A percentile compares a stretch with the other conserved stretches of the same genome.
These are phyloP conservation scores for Varecia variegata DNA, from an alignment of 2,797 vertebrate genomes.

Conservation along the genomic window DNA sequence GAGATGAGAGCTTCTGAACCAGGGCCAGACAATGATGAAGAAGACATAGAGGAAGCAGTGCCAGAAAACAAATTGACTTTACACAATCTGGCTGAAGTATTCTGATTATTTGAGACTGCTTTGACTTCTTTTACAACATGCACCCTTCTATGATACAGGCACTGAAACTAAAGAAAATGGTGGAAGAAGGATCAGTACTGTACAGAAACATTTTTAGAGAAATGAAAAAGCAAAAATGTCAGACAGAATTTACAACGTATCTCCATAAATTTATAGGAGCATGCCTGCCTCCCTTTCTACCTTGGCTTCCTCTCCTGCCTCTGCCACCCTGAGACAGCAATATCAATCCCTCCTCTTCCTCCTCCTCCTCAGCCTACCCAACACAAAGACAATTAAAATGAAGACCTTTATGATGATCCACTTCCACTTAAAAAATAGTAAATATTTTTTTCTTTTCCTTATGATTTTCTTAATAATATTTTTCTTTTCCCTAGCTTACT, in stretches of 20 bases:
- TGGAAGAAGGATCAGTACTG: background rate
- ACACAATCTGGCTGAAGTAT: background rate
- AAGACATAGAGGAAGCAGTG: background rate
- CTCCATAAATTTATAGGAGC: background rate
- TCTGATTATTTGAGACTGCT: background rate
- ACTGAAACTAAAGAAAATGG: background rate
- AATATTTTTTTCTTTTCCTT: no score
- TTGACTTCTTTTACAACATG: background rate
- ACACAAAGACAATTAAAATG: background rate
- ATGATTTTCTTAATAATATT: no score
- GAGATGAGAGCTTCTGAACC: background rate
- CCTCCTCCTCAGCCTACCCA: background rate
- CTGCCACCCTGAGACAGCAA: background rate
- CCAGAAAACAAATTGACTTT: background rate
- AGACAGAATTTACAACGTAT: background rate
- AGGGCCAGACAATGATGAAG: background rate
- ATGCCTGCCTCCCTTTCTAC: background rate
- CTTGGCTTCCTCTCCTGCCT: background rate
- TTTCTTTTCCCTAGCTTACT: no score
- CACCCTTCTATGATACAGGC: background rate
- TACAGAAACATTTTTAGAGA: background rate
- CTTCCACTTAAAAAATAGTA: no score
- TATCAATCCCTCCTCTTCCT: background rate
- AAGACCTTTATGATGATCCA: no score
- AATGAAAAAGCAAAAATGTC: background rate